Evolutionary conservation across 2,888 invertebrate species (phyloP), one percentile per base, ranked within the genome.

Genomic region (Capitulum mitella): DNA sequence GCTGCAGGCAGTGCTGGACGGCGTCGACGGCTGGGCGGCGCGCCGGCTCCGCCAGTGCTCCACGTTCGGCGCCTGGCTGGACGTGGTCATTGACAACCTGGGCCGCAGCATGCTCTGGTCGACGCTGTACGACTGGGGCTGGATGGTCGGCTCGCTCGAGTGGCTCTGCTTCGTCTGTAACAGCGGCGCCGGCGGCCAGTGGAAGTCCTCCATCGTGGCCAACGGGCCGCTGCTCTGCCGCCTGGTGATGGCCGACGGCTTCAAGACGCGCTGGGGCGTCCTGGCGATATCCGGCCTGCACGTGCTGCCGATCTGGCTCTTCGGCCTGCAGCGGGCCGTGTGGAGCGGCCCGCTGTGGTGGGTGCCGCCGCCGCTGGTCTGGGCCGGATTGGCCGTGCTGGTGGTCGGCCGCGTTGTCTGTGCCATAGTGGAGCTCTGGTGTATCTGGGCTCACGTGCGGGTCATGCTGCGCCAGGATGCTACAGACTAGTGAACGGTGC

Each of bases 11-110:
- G 75, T 78, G 3, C 79, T 83, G 29, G 83, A 83, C 79, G 82
- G 82, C 70, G 79, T 82, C 80, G 83, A 83, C 78, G 83, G 83
- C n/a, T 83, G 82, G 82, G 81, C 82, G 40, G 83, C 83, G 16
- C 82, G 82, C 75, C 80, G 80, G 70, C 81, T 83, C 40, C 80
- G 81, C 34, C 83, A 83, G 76, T 81, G 80, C 51, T 82, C 82
- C 6, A 80, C 81, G 22, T 83, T 82, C 78, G 83, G 83, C 64
- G 82, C 83, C 32, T 83, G 83, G 83, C 78, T 83, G 77, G 83
- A 83, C 79, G 82, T 83, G 29, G 81, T 83, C 32, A 75, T 83
- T 34, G 83, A 83, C 77, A 83, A 83, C 78, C 37, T 82, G 40
- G 81, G 83, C 48, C 78, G 83, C 70, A 79, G 80, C 61, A 81